Base-by-base conservation (phyloP, 2,888 invertebrate species). In the Reticulitermes lucifugus region DNA sequence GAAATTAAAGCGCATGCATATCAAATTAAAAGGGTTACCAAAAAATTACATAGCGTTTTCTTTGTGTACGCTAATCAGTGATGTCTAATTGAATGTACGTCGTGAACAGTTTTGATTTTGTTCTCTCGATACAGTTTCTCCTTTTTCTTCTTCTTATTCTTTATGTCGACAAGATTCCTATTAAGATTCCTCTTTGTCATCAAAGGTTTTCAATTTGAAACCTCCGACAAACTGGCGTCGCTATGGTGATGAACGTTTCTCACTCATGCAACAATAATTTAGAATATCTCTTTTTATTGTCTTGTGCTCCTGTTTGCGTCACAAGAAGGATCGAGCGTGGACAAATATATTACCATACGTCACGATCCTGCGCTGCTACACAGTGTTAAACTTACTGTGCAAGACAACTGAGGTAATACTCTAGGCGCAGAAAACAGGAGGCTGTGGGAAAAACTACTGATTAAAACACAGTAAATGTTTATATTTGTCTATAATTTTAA, bases 141-240 rank as follows among this genome's bases (percentile, higher is more conserved):
- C 22, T n/a, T 60, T 6, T 60, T 21, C 18, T 60, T 22, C 12
- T 12, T 46, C 18, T 60, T 3, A 5, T 60, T n/a, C n/a, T 60
- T 21, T 60, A 22, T 60, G 21, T 60, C 6, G 60, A 14, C 60
- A n/a, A 60, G 60, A 60, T 60, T 60, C 22, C n/a, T n/a, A 60
- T 60, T 60, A 21, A 60, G 18, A 21, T 60, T 60, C 12, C 12
- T 12, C 12, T 60, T 60, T 60, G 60, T 60, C 60, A n/a, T 60
- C 60, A 60, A 60, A 60, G n/a, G 60, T 60, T 60, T 60, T 60
- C 60, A 60, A 60, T 60, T 60, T 60, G 60, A 60, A 60, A 60
- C 6, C 60, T 60, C 60, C 60, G 21, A 18, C 60, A 60, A 60
- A 21, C n/a, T 60, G 60, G 21, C 71, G 71, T 71, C 71, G 46